Percentiles rank a stretch among this genome's conserved stretches.
Conservation (phyloP, 2,888 invertebrate genomes). For the Pseudococcus longispinus region DNA sequence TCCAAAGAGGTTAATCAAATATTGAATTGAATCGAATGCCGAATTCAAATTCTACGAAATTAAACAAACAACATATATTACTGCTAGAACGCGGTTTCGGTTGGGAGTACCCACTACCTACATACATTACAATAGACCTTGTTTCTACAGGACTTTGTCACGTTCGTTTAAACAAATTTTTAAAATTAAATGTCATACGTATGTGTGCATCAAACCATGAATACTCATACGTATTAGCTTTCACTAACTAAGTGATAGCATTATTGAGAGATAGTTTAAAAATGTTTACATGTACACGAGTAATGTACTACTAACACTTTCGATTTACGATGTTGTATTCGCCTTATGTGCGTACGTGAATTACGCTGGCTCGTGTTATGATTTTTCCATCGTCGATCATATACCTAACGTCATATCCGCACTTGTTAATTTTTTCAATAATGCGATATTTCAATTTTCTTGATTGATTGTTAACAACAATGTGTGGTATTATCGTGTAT, state of each 20-base stretch:
- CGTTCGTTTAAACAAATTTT: conserved; percentile 20
- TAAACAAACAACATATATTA: background rate
- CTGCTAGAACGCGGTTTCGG: no score
- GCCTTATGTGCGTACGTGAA: no score
- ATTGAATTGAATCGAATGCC: background rate
- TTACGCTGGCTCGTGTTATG: background rate
- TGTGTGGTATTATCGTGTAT: background rate
- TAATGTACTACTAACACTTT: conserved; percentile 8
- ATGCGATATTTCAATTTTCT: conserved; percentile 20
- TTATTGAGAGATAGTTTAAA: background rate
- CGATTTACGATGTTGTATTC: conserved; percentile 19
- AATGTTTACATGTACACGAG: background rate
- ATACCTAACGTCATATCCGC: background rate
- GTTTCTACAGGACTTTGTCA: background rate
- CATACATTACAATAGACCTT: background rate
- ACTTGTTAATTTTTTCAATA: no score
- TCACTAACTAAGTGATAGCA: conserved; percentile 23
- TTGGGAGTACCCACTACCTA: background rate
- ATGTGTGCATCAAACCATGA: conserved; percentile 20
- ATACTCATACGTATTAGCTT: conserved; percentile 21
- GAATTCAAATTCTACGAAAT: background rate
- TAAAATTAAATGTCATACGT: conserved; percentile 14
- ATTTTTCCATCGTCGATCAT: background rate
- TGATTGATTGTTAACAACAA: background rate
- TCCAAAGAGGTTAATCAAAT: background rate